Base-by-base conservation (phyloP, 2,888 invertebrate species). In the Standfussiana lucernea region DNA sequence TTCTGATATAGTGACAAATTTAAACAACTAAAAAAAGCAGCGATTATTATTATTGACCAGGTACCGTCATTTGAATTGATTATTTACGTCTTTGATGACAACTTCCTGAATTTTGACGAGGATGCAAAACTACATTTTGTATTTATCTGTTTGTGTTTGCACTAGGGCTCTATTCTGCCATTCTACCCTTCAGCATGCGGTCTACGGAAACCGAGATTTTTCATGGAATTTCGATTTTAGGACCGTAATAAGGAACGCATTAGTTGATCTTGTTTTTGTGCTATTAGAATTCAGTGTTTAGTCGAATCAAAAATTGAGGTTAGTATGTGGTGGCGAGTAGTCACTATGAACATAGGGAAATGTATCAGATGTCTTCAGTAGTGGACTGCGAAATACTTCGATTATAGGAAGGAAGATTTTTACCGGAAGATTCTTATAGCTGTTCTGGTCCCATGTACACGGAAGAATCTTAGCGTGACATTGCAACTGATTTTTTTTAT, bases 381-480 rank as follows among this genome's bases (percentile, higher is more conserved):
- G 18, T 71, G 13, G 11, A 64, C 21, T 56, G 40, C 32, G 18
- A 28, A 42, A 18, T 28, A 59, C 47, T 56, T 32, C 59, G 1
- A 47, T 21, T 18, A 5, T 0, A 56, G 15, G 45, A 77, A 76
- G 65, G 53, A 71, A 35, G n/a, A 35, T 28, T 56, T 64, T 82
- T 75, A 74, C 47, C 50, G 21, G 24, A 56, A 67, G 6, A 53
- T 81, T 59, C 13, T 56, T 28, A 40, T 32, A 67, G 40, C 70
- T 69, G 61, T 67, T 62, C 56, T 69, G 72, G 45, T 83, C 45
- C 42, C 50, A 47, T 50, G 37, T 64, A n/a, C 28, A 61, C 74
- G 75, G 61, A 80, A 83, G 72, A 80, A 69, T 62, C 28, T 56
- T 64, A 70, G 66, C 75, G 66, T 84, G 85, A 72, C 81, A 80